Conservation (phyloP, 1,140 invertebrate species). For the Sarcophaga bullata region DNA sequence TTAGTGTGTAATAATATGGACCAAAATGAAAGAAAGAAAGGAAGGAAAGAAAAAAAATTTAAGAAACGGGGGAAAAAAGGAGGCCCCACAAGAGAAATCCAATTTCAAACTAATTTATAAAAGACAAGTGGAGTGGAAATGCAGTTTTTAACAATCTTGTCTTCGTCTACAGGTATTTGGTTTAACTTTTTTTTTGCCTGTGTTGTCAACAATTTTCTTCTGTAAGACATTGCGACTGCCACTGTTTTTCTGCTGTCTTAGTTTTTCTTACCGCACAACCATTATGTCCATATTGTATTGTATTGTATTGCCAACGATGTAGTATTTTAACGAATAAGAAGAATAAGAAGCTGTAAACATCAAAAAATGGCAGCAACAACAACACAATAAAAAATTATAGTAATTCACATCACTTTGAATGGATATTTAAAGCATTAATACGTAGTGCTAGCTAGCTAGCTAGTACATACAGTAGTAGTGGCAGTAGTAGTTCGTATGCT, state of each 20-base stretch:
- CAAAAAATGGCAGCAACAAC: background rate
- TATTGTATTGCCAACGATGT: background rate
- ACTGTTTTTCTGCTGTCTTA: background rate
- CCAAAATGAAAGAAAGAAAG: background rate
- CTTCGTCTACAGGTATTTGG: background rate
- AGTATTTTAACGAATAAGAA: too few species aligned
- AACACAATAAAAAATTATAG: conserved; percentile 54
- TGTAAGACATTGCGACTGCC: background rate
- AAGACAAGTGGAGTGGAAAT: conserved; percentile 13
- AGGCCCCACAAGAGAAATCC: conserved; percentile 8
- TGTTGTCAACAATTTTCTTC: background rate
- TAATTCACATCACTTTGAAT: conserved; percentile 65
- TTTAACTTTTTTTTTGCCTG: too few species aligned
- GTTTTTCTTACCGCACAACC: too few species aligned
- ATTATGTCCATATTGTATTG: too few species aligned
- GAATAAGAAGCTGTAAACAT: too few species aligned
- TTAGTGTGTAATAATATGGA: too few species aligned
- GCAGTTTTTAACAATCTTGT: conserved; percentile 1
- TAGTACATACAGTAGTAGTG: background rate
- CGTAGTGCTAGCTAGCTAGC: background rate
- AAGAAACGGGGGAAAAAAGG: background rate
- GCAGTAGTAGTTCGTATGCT: background rate
- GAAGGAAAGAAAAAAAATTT: background rate
- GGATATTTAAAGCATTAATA: conserved; percentile 60
- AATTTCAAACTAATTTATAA: conserved; percentile 11